Evolutionary conservation across 2,113 vertebrate genomes (phyloP).

Genomic region (Neotragus pygmaeus): DNA sequence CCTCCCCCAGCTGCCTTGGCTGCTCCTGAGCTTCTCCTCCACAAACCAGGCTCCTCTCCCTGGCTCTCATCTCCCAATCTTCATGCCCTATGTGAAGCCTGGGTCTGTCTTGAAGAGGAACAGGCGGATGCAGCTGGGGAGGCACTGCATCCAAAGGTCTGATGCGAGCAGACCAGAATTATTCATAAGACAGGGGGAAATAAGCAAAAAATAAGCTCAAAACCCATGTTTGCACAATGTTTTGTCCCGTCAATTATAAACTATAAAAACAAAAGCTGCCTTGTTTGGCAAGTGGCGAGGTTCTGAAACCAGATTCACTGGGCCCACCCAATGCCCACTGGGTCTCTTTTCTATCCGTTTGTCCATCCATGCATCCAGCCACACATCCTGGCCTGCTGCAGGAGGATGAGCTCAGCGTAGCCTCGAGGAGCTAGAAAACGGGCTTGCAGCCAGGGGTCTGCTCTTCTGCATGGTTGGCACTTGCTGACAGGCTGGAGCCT

Average conservation of each 20-base stretch:
- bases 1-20: neutral
- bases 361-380: neutral
- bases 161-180: neutral
- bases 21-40: neutral
- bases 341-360: neutral
- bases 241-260: neutral
- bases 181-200: neutral
- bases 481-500: neutral
- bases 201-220: neutral
- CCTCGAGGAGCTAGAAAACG: neutral
- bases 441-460: neutral
- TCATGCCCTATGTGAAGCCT: neutral
- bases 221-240: neutral
- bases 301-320: neutral
- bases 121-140: neutral
- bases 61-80: neutral
- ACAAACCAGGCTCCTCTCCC: too few species aligned
- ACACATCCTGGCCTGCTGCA: neutral
- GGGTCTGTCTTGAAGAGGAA: neutral
- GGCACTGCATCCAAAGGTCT: neutral
- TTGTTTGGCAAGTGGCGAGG: neutral
- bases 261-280: neutral
- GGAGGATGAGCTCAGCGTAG: rapidly evolving
- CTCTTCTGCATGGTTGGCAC: neutral
- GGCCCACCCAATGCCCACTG: rapidly evolving